phyloP scores from a whole-genome alignment of 2,888 invertebrate genomes.

The Branchipolynoe longqiensis region DNA sequence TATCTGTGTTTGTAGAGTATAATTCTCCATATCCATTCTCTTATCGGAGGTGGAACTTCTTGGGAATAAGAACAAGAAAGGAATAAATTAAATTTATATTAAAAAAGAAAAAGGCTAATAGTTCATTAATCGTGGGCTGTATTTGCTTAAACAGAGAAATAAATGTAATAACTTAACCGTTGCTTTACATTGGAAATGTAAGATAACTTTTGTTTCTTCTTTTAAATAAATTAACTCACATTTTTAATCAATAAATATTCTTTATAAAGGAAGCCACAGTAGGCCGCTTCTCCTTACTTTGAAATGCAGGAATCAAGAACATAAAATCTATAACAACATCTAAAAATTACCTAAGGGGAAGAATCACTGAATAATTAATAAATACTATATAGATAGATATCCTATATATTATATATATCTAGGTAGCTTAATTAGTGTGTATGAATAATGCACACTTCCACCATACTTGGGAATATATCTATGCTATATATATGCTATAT shows the following conservation, averaged over 20 bases:
- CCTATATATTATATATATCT: no score
- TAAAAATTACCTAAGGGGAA: not conserved
- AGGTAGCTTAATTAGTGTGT: no score
- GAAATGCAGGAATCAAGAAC: constrained; percentile 21
- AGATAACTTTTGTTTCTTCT: not conserved
- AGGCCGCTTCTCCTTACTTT: not conserved
- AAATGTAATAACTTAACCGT: constrained; percentile 3
- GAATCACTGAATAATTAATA: constrained; percentile 12
- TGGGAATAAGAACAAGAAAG: no score
- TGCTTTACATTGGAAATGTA: not conserved
- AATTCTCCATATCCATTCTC: no score
- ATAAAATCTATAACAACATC: constrained; percentile 31
- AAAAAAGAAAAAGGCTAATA: no score
- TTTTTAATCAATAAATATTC: not conserved
- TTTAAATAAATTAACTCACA: constrained; percentile 5
- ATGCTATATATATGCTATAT: no score
- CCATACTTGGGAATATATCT: no score
- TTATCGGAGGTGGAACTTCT: no score
- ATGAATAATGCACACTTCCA: no score
- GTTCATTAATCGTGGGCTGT: not conserved
- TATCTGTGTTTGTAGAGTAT: no score
- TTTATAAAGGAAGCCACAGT: constrained; percentile 2
- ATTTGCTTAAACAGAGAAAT: constrained; percentile 1
- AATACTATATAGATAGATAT: no score
- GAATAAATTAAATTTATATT: no score